Evolutionary conservation across 2,113 vertebrate species (phyloP).

Genomic region (Clarias gariepinus): DNA sequence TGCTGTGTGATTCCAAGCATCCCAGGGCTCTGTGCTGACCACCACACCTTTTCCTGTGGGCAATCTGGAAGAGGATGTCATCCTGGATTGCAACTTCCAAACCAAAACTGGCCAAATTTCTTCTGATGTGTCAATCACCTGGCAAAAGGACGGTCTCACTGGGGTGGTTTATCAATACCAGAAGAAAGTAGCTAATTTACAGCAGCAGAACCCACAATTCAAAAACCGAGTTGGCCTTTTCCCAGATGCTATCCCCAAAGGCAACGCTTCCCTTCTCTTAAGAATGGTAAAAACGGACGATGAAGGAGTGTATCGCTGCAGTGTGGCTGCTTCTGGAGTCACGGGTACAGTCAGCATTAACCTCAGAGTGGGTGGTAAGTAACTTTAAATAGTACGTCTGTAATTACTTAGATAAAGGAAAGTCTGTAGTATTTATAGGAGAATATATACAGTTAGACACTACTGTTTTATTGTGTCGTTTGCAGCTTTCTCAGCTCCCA

Average conservation of each 20-base stretch:
- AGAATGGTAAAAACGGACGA: slow-evolving; percentile 45
- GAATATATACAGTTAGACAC: not conserved
- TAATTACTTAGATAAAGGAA: not conserved
- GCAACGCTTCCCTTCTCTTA: slow-evolving; percentile 59
- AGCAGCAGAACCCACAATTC: slow-evolving; percentile 53
- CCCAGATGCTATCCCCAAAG: slow-evolving; percentile 24
- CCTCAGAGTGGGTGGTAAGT: slow-evolving; percentile 57
- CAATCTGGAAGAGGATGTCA: slow-evolving; percentile 47
- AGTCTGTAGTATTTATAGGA: not conserved
- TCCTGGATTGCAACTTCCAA: slow-evolving; percentile 53
- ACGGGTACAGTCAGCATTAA: slow-evolving; percentile 47
- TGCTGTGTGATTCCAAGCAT: slow-evolving; percentile 11
- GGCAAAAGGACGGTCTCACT: slow-evolving; percentile 50
- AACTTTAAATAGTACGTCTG: not conserved
- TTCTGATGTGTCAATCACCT: slow-evolving; percentile 49
- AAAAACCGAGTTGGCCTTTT: slow-evolving; percentile 51
- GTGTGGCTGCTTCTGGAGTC: slow-evolving; percentile 48
- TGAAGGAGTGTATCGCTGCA: slow-evolving; percentile 50
- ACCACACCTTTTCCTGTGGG: slow-evolving; percentile 43
- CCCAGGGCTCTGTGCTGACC: slow-evolving; percentile 44
- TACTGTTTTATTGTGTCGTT: not conserved
- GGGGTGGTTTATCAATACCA: slow-evolving; percentile 57
- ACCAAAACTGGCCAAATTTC: not conserved
- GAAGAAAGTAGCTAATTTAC: slow-evolving; percentile 45
- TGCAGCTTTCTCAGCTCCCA: slow-evolving; percentile 59